Conservation (phyloP, 2,797 vertebrate genomes). For the Arrhamphus sclerolepis region DNA sequence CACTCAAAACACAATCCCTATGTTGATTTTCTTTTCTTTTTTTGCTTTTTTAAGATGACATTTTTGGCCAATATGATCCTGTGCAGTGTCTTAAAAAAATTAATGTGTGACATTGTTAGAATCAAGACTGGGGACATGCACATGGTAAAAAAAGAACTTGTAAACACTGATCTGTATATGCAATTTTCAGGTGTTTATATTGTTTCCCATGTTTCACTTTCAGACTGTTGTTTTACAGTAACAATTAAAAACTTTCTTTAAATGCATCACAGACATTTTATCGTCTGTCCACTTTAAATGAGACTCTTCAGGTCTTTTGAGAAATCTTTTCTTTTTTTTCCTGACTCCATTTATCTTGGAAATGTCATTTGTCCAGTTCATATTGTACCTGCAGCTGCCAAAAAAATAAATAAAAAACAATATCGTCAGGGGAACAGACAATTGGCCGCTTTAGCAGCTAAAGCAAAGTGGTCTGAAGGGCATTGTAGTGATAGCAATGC, state of each 20-base stretch:
- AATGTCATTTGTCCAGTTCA: constrained; percentile 2
- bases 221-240: constrained; percentile 67
- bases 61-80: constrained; percentile 48
- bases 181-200: constrained; percentile 72
- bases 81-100: constrained; percentile 45
- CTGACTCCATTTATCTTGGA: neutral
- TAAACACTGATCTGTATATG: constrained; percentile 57
- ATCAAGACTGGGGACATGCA: constrained; percentile 16
- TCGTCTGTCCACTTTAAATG: neutral
- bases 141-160: constrained; percentile 5
- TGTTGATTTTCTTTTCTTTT: no score
- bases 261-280: constrained; percentile 21
- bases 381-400: neutral
- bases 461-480: constrained; percentile 29
- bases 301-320: no score
- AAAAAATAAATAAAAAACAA: no score
- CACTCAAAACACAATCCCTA: neutral
- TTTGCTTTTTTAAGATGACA: constrained; percentile 16
- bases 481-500: constrained; percentile 48
- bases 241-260: constrained; percentile 73
- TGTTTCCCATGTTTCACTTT: constrained; percentile 55
- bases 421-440: constrained; percentile 1
- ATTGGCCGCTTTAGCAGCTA: constrained; percentile 33
- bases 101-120: constrained; percentile 45
- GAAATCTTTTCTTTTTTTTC: no score